Evolutionary conservation across 2,113 vertebrate genomes (phyloP), one percentile per base, ranked within the genome.

Genomic region (Poecilia latipinna): DNA sequence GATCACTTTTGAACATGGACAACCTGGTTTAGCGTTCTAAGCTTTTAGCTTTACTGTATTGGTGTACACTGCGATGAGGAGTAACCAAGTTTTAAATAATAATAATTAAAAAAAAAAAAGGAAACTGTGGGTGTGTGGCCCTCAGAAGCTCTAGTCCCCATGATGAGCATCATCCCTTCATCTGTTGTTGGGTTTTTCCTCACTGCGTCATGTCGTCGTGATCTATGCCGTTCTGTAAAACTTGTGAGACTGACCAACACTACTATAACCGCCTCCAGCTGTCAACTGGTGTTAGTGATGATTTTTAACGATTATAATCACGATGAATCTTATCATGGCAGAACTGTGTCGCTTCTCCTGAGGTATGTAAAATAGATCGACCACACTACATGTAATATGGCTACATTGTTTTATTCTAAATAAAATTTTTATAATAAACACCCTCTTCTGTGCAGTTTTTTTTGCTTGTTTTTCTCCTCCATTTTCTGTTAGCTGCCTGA

Each of bases 401-500:
- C 93, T 93, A 93, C 87, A 87, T 94, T 94, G 93, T 93, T 96
- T 96, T 93, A 94, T 96, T 95, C 93, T 80, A 89, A 96, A 96
- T 95, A 94, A 95, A 95, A 87, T 86, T 95, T 95, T 93, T 95
- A 93, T 94, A 93, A 93, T 91, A 89, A 93, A 71, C 61, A 33
- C 4, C 29, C 5, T 8, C 70, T 28, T 13, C 12, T 51, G 8
- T 0, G 37, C n/a, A 68, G 57, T 60, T 6, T 26, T 5, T 35
- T 8, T 29, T 63, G 70, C 42, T 22, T 26, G 26, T 26, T 12
- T 1, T 1, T 39, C 24, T 4, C 4, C 31, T 10, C n/a, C 7
- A 13, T 28, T 15, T 19, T 26, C 35, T 8, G 12, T 73, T 65
- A 1, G 4, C 31, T 12, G 7, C 17, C 6, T 22, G 32, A 17